A percentile compares a stretch with the other conserved stretches of the same genome.
Evolutionary conservation across 2,113 vertebrate genomes (phyloP).

Genomic region (Apistogramma diplotaenia): DNA sequence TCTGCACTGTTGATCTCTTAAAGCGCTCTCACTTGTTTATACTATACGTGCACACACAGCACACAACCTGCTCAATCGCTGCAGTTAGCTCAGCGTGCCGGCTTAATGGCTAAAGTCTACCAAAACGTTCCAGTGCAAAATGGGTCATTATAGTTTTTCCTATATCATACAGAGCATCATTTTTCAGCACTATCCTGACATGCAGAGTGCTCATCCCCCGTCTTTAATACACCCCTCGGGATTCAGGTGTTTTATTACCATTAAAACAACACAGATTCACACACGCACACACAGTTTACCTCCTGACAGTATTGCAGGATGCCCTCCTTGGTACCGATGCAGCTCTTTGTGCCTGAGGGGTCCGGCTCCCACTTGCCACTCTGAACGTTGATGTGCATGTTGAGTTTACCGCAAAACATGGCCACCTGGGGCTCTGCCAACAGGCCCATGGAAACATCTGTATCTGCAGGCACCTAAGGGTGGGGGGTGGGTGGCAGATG

Average conservation of each 20-base stretch:
- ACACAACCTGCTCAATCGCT: too few species aligned
- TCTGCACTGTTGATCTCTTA: too few species aligned
- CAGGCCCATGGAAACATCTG: conserved; percentile 88
- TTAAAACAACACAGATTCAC: background rate
- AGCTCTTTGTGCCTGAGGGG: conserved; percentile 88
- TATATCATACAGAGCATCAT: background rate
- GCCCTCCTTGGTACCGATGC: conserved; percentile 92
- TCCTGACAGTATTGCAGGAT: conserved; percentile 98
- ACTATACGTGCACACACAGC: too few species aligned
- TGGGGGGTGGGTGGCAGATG: background rate
- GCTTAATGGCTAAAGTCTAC: background rate
- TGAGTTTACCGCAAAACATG: conserved; percentile 97
- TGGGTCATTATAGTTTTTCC: background rate
- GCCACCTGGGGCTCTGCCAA: conserved; percentile 96
- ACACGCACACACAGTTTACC: conserved; percentile 67
- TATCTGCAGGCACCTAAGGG: conserved; percentile 88
- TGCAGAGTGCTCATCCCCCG: background rate
- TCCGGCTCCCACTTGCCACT: conserved; percentile 94
- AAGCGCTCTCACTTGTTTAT: too few species aligned
- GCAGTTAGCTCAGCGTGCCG: background rate
- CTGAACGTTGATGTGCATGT: conserved; percentile 98
- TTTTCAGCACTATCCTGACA: background rate
- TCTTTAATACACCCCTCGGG: background rate
- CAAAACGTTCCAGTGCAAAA: conserved; percentile 10
- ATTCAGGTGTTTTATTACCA: background rate